Percentiles rank a stretch among this genome's conserved stretches.
Evolutionary conservation across 2,797 vertebrate species (phyloP).

Genomic region (Sebastes glaucus): DNA sequence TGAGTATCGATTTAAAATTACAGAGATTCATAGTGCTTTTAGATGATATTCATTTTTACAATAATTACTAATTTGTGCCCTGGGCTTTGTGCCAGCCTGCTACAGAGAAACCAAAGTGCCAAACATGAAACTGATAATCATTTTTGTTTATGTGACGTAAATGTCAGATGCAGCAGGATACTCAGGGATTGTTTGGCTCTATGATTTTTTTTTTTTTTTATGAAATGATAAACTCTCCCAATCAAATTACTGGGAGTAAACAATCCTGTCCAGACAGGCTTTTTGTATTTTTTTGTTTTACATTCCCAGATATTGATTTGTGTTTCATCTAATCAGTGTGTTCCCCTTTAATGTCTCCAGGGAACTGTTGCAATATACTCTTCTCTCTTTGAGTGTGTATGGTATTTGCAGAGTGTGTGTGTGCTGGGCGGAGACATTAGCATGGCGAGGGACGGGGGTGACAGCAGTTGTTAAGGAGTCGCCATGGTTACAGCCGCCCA

Average conservation of each 20-base stretch:
- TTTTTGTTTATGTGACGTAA: not conserved
- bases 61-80: not conserved
- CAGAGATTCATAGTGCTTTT: not conserved
- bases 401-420: conserved; percentile 10
- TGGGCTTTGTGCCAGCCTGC: not conserved
- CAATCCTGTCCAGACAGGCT: not conserved
- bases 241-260: not conserved
- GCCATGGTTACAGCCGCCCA: conserved; percentile 76
- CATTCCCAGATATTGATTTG: conserved; percentile 12
- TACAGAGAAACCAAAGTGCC: not conserved
- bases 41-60: not conserved
- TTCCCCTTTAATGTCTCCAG: conserved; percentile 1
- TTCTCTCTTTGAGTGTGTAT: conserved; percentile 4
- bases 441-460: conserved; percentile 48
- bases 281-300: not conserved
- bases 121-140: not conserved
- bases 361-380: conserved; percentile 26
- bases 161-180: not conserved
- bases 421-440: conserved; percentile 1
- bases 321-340: not conserved
- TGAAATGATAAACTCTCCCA: not conserved
- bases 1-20: not conserved
- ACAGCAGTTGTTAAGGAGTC: conserved; percentile 77
- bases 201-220: not conserved
- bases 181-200: not conserved